Evolutionary conservation across 2,113 vertebrate species (phyloP).

Genomic region (Progne subis): DNA sequence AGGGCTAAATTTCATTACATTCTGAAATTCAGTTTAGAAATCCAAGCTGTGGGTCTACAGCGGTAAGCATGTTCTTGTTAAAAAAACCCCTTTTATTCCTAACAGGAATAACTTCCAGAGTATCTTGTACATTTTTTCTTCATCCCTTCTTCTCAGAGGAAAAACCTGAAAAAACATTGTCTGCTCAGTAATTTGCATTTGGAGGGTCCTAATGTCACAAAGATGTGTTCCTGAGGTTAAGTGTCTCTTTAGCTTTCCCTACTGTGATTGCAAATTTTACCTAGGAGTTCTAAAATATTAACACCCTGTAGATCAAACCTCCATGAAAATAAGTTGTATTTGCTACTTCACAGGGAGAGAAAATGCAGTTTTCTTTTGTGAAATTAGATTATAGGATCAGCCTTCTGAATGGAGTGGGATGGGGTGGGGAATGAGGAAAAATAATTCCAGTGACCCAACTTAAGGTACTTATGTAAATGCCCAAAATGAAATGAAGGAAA

Average conservation of each 20-base stretch:
- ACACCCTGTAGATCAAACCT: background rate
- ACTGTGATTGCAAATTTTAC: background rate
- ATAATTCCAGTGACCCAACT: constrained; percentile 11
- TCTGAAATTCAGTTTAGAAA: background rate
- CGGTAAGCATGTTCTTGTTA: background rate
- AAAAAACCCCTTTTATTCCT: constrained; percentile 1
- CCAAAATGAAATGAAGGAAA: constrained; percentile 23
- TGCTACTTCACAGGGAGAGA: background rate
- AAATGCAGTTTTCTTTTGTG: background rate
- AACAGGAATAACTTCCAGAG: constrained; percentile 37
- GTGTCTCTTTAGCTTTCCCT: background rate
- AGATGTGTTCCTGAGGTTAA: background rate
- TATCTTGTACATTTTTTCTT: background rate
- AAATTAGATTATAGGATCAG: background rate
- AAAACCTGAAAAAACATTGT: background rate
- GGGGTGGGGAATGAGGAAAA: background rate
- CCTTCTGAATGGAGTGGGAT: background rate
- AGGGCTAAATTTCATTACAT: background rate
- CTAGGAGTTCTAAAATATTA: background rate
- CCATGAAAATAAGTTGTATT: background rate
- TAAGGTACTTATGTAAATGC: constrained; percentile 17
- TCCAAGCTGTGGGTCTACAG: background rate
- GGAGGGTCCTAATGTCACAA: background rate
- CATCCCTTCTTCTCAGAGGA: background rate
- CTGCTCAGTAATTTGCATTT: background rate